These are phyloP conservation scores for Drosophila koepferae DNA, from an alignment of 2,888 invertebrate genomes.

Conservation along the genomic window DNA sequence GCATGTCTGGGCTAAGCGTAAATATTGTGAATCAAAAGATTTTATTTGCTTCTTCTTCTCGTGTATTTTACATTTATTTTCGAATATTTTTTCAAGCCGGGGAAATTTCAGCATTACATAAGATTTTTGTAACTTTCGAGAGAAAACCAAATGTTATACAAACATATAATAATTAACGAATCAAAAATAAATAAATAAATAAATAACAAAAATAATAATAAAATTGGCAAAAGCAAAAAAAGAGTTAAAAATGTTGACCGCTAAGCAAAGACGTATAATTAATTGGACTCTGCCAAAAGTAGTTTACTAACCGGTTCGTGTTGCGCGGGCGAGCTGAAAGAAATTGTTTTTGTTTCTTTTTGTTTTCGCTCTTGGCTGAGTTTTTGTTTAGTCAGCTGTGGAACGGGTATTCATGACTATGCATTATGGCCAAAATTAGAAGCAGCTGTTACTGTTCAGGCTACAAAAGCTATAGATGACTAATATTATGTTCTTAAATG, in stretches of 20 bases:
- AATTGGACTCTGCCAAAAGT: slow-evolving; percentile 1
- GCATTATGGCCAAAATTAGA: neutral
- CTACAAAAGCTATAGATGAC: neutral
- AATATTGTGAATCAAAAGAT: neutral
- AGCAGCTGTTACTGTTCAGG: neutral
- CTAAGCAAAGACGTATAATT: slow-evolving; percentile 1
- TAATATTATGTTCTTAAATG: neutral
- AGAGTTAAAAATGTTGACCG: slow-evolving; percentile 4
- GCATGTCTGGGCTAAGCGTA: neutral
- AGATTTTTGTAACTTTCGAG: slow-evolving; percentile 29
- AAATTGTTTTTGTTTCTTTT: neutral
- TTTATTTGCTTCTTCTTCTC: neutral
- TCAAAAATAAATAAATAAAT: slow-evolving; percentile 5
- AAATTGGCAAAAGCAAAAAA: neutral
- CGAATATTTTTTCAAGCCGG: neutral
- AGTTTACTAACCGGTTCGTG: slow-evolving; percentile 17
- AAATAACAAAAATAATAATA: no score
- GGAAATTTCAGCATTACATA: slow-evolving; percentile 16
- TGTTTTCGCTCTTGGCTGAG: neutral
- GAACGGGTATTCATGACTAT: slow-evolving; percentile 7
- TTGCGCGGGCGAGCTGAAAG: neutral
- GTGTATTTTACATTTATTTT: neutral
- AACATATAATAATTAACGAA: slow-evolving; percentile 28
- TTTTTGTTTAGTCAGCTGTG: slow-evolving; percentile 8
- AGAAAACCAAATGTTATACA: slow-evolving; percentile 28